Evolutionary conservation across 1,140 invertebrate genomes (phyloP), one percentile per base, ranked within the genome.

Genomic region (Brachionus sp.): DNA sequence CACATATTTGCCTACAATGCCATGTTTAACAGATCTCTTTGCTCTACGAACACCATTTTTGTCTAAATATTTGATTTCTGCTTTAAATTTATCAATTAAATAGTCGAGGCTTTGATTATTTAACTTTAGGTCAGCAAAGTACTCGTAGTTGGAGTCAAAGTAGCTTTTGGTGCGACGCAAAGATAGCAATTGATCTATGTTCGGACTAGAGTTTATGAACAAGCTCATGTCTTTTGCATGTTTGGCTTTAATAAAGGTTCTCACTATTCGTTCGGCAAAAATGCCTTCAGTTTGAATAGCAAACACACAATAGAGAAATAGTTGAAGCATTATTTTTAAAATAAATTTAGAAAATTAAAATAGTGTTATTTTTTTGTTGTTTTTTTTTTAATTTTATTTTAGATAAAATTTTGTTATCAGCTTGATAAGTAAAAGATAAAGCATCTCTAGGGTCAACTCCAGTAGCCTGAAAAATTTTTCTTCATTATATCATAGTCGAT

Each of bases 401-500:
- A 66, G 33, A 37, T 66, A 37, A 66, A 33, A 33, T 37, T 70
- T 37, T 33, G 4, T 70, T 70, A 37, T 70, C 16, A 39, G 33
- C 37, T 70, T 70, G 66, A 39, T 70, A 9, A 10, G 5, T 37
- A n/a, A 29, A 64, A 70, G 37, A 70, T 70, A 70, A 39, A 39
- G 29, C 7, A 39, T 39, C 0, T 37, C 13, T 78, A 35, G 37
- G 29, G 29, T 53, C 39, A 53, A n/a, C 37, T 77, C 73, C 73
- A 77, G 37, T 77, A 77, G 73, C 73, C 73, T 33, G 39, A 57
- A 33, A 50, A 62, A 53, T 78, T 78, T 53, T 50, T 80, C 16
- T 62, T 66, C n/a, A 80, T 25, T 25, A 42, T 9, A 57, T 80
- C 77, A 44, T 25, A 80, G 7, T 80, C 50, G 19, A 10, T 33